Conservation (phyloP, 1,140 invertebrate species). For the Caenorhabditis tropicalis region DNA sequence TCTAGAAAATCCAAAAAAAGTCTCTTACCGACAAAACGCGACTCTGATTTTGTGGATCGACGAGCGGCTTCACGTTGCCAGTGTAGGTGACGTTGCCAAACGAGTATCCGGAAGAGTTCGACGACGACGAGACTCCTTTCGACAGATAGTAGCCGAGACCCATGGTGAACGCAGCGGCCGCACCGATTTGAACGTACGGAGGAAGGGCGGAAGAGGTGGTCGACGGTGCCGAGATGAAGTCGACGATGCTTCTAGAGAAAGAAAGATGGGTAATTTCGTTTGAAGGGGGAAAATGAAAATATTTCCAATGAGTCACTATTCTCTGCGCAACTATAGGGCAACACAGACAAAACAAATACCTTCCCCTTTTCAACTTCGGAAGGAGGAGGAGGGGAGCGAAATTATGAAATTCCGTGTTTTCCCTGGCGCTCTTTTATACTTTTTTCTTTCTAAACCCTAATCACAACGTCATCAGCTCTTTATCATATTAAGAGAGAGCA, state of each 20-base stretch:
- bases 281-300: not conserved
- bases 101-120: not conserved
- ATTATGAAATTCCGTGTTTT: not conserved
- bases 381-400: not conserved
- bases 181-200: slow-evolving; percentile 37
- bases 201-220: slow-evolving; percentile 7
- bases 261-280: not conserved
- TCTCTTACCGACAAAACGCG: slow-evolving; percentile 78
- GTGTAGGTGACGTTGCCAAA: not conserved
- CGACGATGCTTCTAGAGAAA: slow-evolving; percentile 27
- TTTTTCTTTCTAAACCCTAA: not conserved
- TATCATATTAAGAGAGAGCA: not conserved
- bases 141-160: slow-evolving; percentile 54
- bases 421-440: not conserved
- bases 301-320: not conserved
- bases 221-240: slow-evolving; percentile 4
- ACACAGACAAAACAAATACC: not conserved
- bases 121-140: not conserved
- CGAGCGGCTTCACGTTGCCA: slow-evolving; percentile 78
- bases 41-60: slow-evolving; percentile 81
- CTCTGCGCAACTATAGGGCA: not conserved
- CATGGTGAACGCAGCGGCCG: slow-evolving; percentile 53
- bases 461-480: not conserved
- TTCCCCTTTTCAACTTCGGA: too few species aligned
- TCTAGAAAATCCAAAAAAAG: too few species aligned